Evolutionary conservation across 2,888 invertebrate species (phyloP).

Genomic region (Trilocha varians): DNA sequence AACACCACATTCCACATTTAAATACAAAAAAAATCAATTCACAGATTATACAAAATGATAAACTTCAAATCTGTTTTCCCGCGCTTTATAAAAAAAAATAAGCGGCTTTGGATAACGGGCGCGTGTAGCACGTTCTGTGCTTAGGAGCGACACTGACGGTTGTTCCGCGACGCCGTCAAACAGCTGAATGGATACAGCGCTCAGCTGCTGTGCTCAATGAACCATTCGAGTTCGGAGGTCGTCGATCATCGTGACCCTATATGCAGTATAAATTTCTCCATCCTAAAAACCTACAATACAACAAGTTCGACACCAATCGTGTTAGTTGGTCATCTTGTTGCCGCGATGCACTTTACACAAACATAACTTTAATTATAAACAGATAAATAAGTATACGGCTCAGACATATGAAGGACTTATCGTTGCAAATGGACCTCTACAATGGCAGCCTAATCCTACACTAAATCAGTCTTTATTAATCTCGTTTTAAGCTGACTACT

Average conservation of each 20-base stretch:
- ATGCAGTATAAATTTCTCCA: constrained; percentile 50
- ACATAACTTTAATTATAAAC: no score
- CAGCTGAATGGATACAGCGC: constrained; percentile 51
- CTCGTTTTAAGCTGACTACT: background rate
- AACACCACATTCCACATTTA: constrained; percentile 52
- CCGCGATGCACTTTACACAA: background rate
- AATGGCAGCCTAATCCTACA: no score
- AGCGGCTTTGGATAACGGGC: constrained; percentile 40
- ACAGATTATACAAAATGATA: constrained; percentile 14
- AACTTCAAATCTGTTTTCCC: constrained; percentile 25
- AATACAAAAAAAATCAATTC: constrained; percentile 3
- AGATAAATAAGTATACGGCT: no score
- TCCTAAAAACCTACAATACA: constrained; percentile 25
- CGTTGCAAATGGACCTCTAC: no score
- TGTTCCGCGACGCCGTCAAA: constrained; percentile 23
- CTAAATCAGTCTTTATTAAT: background rate
- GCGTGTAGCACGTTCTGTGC: constrained; percentile 67
- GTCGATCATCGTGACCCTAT: constrained; percentile 56
- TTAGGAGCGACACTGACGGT: constrained; percentile 59
- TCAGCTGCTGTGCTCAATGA: constrained; percentile 68
- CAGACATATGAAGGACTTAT: no score
- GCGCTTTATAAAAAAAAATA: constrained; percentile 34
- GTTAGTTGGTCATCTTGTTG: background rate
- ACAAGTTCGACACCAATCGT: constrained; percentile 6
- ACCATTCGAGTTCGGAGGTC: constrained; percentile 68